phyloP scores from a whole-genome alignment of 53 echinoderm and acorn worm species.

The Paelopatides confundens region DNA sequence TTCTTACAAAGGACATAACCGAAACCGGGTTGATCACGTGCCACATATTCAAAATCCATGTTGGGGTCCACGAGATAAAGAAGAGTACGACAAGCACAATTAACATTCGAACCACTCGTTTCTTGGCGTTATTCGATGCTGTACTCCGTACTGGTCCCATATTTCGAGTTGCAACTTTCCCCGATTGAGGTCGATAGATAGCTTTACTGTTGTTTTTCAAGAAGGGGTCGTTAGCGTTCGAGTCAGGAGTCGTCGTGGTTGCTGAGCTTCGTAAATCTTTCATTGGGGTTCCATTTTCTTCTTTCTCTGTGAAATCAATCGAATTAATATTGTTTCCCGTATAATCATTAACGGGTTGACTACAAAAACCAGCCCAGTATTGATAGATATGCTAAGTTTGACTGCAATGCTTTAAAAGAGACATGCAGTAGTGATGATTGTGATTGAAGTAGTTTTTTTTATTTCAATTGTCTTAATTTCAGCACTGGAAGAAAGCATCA shows the following conservation, averaged over 20 bases:
- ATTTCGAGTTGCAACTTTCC: slow-evolving; percentile 9
- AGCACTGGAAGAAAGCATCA: no score
- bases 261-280: slow-evolving; percentile 63
- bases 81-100: slow-evolving; percentile 86
- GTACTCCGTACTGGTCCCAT: slow-evolving; percentile 68
- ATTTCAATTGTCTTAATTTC: no score
- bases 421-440: no score
- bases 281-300: slow-evolving; percentile 85
- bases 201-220: slow-evolving; percentile 32
- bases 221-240: slow-evolving; percentile 37
- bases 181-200: slow-evolving; percentile 38
- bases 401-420: no score
- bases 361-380: no score
- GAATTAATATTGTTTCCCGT: no score
- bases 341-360: no score
- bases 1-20: slow-evolving; percentile 36
- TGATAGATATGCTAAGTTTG: no score
- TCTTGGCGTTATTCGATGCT: slow-evolving; percentile 78
- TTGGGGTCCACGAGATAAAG: slow-evolving; percentile 93
- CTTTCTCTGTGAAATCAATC: slow-evolving; percentile 67
- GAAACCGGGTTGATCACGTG: slow-evolving; percentile 45
- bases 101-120: slow-evolving; percentile 90
- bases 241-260: not conserved
- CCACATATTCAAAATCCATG: slow-evolving; percentile 93
- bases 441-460: not conserved